Evolutionary conservation across 2,888 invertebrate genomes (phyloP), one percentile per base, ranked within the genome.

Genomic region (Notodonta dromedarius): DNA sequence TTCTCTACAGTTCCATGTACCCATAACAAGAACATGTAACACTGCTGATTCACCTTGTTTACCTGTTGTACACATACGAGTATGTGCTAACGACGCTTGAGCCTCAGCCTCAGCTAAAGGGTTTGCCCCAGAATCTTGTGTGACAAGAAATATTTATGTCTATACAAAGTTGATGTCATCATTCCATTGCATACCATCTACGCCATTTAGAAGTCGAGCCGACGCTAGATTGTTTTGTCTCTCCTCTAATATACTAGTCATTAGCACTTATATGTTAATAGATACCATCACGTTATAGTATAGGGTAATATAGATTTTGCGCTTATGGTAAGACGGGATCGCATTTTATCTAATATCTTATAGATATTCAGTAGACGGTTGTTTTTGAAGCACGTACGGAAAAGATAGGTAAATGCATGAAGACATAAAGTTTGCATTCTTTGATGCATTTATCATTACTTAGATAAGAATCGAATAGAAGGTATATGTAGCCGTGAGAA

Each of bases 401-500:
- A 60, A 64, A 53, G 63, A 57, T 60, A 76, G 61, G 59, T 71
- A 69, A 71, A 68, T 67, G 66, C 61, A 56, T 63, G 59, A 57
- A 58, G 50, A 57, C 57, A 60, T 64, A 42, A 52, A 70, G 64
- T 67, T 67, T 65, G 66, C 62, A 65, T 78, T 79, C 76, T 80
- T 82, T 78, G 76, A 72, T 81, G 80, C 83, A 89, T 90, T 89
- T 88, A 90, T 91, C 87, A 84, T 74, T 79, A 74, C 67, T 64
- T 56, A 74, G 88, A 91, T 92, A 83, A 83, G 78, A 78, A 89
- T 92, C 87, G 75, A 62, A 67, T 70, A 32, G 24, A 24, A 40
- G 79, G 74, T 86, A 86, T 85, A 84, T 84, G 84, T 81, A 80
- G 83, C 85, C 88, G 89, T 91, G 91, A 89, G 91, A 89, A 89